Percentiles rank a stretch among this genome's conserved stretches.
These are phyloP conservation scores for Augochlora pura DNA, from an alignment of 1,140 invertebrate genomes.

Conservation along the genomic window DNA sequence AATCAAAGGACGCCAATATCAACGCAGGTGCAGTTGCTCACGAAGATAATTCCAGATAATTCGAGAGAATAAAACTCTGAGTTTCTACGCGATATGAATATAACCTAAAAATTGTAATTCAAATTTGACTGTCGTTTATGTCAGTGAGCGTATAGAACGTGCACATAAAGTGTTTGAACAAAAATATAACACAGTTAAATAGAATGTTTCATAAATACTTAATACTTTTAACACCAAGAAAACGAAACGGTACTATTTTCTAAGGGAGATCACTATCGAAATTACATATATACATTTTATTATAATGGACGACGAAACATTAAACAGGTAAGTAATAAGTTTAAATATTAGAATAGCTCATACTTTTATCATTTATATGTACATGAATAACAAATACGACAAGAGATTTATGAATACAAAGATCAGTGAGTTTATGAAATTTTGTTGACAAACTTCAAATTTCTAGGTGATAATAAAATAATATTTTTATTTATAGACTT, in stretches of 20 bases:
- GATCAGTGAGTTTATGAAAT: too few relatives aligned
- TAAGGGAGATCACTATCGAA: background rate
- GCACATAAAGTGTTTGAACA: background rate
- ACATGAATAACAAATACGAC: too few relatives aligned
- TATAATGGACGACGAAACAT: slow-evolving; percentile 67
- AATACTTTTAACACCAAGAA: background rate
- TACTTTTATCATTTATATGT: background rate
- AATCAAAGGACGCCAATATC: background rate
- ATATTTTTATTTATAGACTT: slow-evolving; percentile 73
- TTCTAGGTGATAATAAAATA: background rate
- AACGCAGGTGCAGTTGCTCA: background rate
- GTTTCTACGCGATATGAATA: background rate
- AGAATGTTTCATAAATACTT: background rate
- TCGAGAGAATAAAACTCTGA: background rate
- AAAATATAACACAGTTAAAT: background rate
- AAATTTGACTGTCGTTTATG: background rate
- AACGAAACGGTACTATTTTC: background rate
- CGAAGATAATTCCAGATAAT: background rate
- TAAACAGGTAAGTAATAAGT: slow-evolving; percentile 59
- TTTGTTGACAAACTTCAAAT: too few relatives aligned
- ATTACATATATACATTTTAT: background rate
- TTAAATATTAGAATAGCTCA: background rate
- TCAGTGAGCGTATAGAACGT: background rate
- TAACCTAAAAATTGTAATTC: slow-evolving; percentile 14
- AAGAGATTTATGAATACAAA: too few relatives aligned